Conservation (phyloP, 2,888 invertebrate species). For the Synanthedon formicaeformis region DNA sequence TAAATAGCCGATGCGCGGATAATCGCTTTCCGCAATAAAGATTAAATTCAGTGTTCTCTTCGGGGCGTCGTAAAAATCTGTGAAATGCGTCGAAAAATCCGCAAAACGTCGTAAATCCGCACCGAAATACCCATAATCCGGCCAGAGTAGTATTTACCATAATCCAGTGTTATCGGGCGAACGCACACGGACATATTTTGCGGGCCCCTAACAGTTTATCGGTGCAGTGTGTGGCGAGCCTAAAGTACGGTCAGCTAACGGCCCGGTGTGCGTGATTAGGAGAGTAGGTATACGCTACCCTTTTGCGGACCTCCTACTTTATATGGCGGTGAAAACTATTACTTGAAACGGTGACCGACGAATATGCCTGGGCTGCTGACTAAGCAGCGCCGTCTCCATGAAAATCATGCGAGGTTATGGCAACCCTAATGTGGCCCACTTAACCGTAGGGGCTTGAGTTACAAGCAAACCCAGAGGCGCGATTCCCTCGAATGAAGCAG, state of each 20-base stretch:
- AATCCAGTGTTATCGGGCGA: constrained; percentile 39
- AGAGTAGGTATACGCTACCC: background rate
- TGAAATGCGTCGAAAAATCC: constrained; percentile 30
- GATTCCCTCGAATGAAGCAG: too few relatives aligned
- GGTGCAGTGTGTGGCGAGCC: constrained; percentile 6
- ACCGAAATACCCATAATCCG: constrained; percentile 34
- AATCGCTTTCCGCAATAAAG: constrained; percentile 12
- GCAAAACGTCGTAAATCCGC: constrained; percentile 34
- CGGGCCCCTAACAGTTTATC: constrained; percentile 13
- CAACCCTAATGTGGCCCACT: too few relatives aligned
- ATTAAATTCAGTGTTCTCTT: constrained; percentile 11
- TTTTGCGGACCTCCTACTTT: background rate
- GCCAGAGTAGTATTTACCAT: constrained; percentile 39
- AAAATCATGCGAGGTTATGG: too few relatives aligned
- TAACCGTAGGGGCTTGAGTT: too few relatives aligned
- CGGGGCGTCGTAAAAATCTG: constrained; percentile 12
- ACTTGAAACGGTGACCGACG: constrained; percentile 28
- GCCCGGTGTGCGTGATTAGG: background rate
- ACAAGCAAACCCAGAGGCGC: too few relatives aligned
- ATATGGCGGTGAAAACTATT: background rate
- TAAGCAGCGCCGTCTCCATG: constrained; percentile 3
- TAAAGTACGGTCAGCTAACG: constrained; percentile 1
- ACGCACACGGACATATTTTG: constrained; percentile 37
- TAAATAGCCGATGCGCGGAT: constrained; percentile 2
- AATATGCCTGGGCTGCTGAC: constrained; percentile 39